Evolutionary conservation across 2,888 invertebrate genomes (phyloP).

Genomic region (Odontomyia ornata): DNA sequence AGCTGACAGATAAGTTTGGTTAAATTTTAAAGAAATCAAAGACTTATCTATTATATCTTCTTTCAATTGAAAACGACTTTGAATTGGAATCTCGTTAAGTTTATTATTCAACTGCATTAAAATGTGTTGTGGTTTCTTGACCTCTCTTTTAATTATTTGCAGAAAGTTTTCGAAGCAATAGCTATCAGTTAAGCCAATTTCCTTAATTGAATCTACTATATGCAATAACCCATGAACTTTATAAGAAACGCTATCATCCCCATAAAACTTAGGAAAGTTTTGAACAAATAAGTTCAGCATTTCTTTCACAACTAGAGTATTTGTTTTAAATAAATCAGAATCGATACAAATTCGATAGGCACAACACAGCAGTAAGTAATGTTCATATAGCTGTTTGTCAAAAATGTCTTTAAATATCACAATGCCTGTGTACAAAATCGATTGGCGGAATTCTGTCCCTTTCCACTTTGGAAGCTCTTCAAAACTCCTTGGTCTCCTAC

Average conservation of each 20-base stretch:
- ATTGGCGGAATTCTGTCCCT: slow-evolving; percentile 46
- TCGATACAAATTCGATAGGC: slow-evolving; percentile 44
- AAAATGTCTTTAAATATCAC: slow-evolving; percentile 46
- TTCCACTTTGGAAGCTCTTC: slow-evolving; percentile 48
- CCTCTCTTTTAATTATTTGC: slow-evolving; percentile 41
- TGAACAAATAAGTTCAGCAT: slow-evolving; percentile 45
- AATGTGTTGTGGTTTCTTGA: slow-evolving; percentile 41
- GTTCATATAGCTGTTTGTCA: slow-evolving; percentile 46
- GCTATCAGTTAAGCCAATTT: too few species aligned
- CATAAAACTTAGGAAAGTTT: slow-evolving; percentile 48
- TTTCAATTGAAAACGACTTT: neutral
- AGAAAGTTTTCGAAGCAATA: too few species aligned
- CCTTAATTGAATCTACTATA: slow-evolving; percentile 41
- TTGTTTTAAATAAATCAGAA: slow-evolving; percentile 41
- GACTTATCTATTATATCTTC: slow-evolving; percentile 7
- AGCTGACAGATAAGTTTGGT: neutral
- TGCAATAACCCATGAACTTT: slow-evolving; percentile 49
- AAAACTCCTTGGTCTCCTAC: slow-evolving; percentile 46
- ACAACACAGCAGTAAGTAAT: slow-evolving; percentile 47
- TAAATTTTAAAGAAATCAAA: too few species aligned
- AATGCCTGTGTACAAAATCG: slow-evolving; percentile 47
- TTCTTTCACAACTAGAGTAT: slow-evolving; percentile 39
- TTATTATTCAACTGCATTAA: too few species aligned
- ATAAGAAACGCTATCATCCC: slow-evolving; percentile 45
- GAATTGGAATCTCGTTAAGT: slow-evolving; percentile 20